Evolutionary conservation across 2,113 vertebrate genomes (phyloP).

Genomic region (Daubentonia madagascariensis): DNA sequence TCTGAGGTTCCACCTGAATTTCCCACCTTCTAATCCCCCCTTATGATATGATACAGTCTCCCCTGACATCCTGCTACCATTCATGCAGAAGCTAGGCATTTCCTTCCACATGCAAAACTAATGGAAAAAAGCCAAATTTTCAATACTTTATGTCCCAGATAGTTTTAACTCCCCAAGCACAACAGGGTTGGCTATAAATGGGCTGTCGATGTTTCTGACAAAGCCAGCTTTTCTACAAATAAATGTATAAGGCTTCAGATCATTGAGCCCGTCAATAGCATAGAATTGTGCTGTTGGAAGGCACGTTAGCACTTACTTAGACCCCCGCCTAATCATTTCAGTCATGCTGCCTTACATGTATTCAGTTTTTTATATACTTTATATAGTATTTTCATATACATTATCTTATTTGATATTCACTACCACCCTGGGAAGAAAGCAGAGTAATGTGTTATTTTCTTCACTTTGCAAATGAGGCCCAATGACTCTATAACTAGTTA

Average conservation of each 20-base stretch:
- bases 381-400: background rate
- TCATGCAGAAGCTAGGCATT: background rate
- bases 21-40: background rate
- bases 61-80: background rate
- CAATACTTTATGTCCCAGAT: background rate
- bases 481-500: background rate
- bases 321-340: background rate
- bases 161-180: background rate
- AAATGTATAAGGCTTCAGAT: slow-evolving; percentile 1
- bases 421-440: background rate
- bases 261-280: background rate
- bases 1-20: background rate
- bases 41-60: background rate
- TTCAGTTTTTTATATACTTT: background rate
- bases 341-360: background rate
- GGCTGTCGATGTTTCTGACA: slow-evolving; percentile 1
- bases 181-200: background rate
- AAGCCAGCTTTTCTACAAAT: slow-evolving; percentile 11
- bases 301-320: background rate
- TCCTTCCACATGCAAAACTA: background rate
- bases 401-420: background rate
- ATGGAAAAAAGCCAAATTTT: background rate
- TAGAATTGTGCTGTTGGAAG: background rate
- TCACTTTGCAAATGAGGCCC: background rate
- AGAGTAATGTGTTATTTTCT: background rate